Evolutionary conservation across 2,888 invertebrate species (phyloP).

Genomic region (Eueremaeus valkanovi): DNA sequence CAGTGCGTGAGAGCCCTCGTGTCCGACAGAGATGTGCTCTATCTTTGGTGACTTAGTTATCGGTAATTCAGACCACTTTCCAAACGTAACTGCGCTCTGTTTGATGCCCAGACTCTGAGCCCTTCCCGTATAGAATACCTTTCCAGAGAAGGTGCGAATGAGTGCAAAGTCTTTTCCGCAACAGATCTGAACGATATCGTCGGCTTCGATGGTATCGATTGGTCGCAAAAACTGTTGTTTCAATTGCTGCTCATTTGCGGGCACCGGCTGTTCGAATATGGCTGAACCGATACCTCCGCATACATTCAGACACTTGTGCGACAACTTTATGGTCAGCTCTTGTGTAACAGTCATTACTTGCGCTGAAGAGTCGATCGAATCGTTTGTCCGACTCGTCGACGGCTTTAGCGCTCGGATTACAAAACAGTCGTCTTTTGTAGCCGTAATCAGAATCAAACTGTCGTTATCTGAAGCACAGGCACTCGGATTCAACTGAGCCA

Average conservation of each 20-base stretch:
- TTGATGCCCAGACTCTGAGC: slow-evolving; percentile 80
- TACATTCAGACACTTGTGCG: slow-evolving; percentile 39
- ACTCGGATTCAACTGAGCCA: slow-evolving; percentile 54
- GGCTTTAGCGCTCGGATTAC: slow-evolving; percentile 70
- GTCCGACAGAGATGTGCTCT: slow-evolving; percentile 77
- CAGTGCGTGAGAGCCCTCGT: slow-evolving; percentile 87
- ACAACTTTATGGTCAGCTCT: slow-evolving; percentile 38
- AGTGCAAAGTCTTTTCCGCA: slow-evolving; percentile 88
- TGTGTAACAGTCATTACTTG: slow-evolving; percentile 20
- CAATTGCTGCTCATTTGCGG: slow-evolving; percentile 47
- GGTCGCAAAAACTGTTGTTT: slow-evolving; percentile 44
- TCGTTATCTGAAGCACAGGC: slow-evolving; percentile 73
- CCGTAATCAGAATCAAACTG: slow-evolving; percentile 68
- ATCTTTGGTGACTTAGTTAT: slow-evolving; percentile 69
- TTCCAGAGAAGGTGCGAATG: slow-evolving; percentile 75
- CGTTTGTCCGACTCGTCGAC: slow-evolving; percentile 50
- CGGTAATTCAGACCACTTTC: slow-evolving; percentile 56
- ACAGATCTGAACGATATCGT: slow-evolving; percentile 70
- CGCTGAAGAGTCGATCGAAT: too few relatives aligned
- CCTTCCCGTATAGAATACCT: slow-evolving; percentile 83
- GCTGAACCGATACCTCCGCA: slow-evolving; percentile 37
- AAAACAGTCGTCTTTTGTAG: slow-evolving; percentile 64
- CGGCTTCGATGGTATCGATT: slow-evolving; percentile 63
- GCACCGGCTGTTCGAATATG: slow-evolving; percentile 15
- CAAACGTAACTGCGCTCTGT: slow-evolving; percentile 52